These are phyloP conservation scores for Phanerotoma sp. DNA, from an alignment of 2,888 invertebrate species.

Conservation along the genomic window DNA sequence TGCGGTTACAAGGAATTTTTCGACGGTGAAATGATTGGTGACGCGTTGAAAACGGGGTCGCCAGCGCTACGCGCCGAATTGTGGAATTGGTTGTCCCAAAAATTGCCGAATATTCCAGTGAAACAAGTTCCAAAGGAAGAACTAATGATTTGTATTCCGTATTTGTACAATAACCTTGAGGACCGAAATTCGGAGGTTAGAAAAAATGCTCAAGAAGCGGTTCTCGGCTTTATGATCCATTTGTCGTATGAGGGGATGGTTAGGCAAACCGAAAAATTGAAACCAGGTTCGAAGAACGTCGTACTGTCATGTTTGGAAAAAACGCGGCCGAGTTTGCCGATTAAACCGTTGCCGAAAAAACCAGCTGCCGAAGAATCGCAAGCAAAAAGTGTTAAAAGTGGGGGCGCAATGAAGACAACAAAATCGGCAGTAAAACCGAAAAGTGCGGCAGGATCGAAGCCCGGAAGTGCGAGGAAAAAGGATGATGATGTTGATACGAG, in stretches of 20 bases:
- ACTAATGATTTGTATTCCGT: slow-evolving; percentile 72
- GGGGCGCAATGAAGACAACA: slow-evolving; percentile 58
- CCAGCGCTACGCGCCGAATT: slow-evolving; percentile 80
- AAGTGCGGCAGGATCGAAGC: slow-evolving; percentile 40
- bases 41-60: slow-evolving; percentile 83
- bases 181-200: slow-evolving; percentile 91
- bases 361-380: slow-evolving; percentile 61
- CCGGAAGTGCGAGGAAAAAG: slow-evolving; percentile 66
- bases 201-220: slow-evolving; percentile 85
- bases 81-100: slow-evolving; percentile 83
- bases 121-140: slow-evolving; percentile 83
- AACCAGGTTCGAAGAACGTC: slow-evolving; percentile 76
- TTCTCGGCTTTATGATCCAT: slow-evolving; percentile 91
- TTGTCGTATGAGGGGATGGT: slow-evolving; percentile 80
- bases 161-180: slow-evolving; percentile 80
- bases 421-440: slow-evolving; percentile 60
- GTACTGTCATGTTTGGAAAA: slow-evolving; percentile 83
- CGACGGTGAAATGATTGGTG: slow-evolving; percentile 86
- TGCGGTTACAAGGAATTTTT: slow-evolving; percentile 80
- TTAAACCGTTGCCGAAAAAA: slow-evolving; percentile 72
- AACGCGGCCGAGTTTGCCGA: slow-evolving; percentile 78
- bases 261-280: slow-evolving; percentile 75
- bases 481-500: slow-evolving; percentile 79
- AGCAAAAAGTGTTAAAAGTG: slow-evolving; percentile 63
- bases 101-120: slow-evolving; percentile 70